phyloP scores from a whole-genome alignment of 35 echinoderm and acorn worm genomes.

The Strongylocentrotus purpuratus region DNA sequence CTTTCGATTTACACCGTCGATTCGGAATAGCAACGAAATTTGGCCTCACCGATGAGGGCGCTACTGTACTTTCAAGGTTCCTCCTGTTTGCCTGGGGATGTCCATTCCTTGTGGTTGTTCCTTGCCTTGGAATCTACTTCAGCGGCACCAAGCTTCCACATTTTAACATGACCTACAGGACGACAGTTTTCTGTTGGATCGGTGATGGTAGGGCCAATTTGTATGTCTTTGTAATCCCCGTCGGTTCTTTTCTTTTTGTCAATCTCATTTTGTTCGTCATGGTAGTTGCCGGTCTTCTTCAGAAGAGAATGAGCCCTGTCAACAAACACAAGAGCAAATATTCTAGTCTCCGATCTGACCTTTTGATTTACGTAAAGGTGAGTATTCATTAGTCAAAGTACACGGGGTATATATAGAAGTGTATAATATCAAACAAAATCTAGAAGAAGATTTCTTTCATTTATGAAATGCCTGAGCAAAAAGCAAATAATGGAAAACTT shows the following conservation, averaged over 20 bases:
- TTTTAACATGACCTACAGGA: slow-evolving; percentile 11
- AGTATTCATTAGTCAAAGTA: not conserved
- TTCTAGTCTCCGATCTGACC: not conserved
- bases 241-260: not conserved
- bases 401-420: too few relatives aligned
- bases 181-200: slow-evolving; percentile 6
- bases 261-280: slow-evolving; percentile 10
- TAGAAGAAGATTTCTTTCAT: too few relatives aligned
- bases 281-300: too few relatives aligned
- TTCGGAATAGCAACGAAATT: slow-evolving; percentile 3
- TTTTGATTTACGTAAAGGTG: not conserved
- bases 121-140: too few relatives aligned
- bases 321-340: too few relatives aligned
- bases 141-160: too few relatives aligned
- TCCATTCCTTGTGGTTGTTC: too few relatives aligned
- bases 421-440: too few relatives aligned
- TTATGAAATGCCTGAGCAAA: too few relatives aligned
- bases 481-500: too few relatives aligned
- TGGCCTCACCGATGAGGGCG: not conserved
- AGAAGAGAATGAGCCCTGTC: too few relatives aligned
- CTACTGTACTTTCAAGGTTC: not conserved
- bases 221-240: slow-evolving; percentile 6
- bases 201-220: slow-evolving; percentile 11
- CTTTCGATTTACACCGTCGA: slow-evolving; percentile 20
- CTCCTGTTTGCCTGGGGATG: too few relatives aligned